phyloP scores from a whole-genome alignment of 2,888 invertebrate genomes.

The Watsonalla cultraria region DNA sequence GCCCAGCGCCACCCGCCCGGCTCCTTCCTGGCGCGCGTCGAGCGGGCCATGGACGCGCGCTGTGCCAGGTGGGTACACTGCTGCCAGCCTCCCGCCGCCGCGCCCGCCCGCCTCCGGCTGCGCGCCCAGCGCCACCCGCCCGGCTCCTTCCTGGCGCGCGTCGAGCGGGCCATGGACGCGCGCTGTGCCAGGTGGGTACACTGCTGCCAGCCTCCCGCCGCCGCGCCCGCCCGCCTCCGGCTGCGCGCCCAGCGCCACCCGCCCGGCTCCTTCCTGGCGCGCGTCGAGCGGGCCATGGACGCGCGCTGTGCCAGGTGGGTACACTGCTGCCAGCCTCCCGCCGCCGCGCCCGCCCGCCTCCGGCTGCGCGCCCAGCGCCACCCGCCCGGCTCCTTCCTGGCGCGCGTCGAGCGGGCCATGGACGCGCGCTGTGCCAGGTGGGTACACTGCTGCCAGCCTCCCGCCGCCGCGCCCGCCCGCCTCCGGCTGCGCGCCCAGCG shows the following conservation, averaged over 20 bases:
- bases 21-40: conserved; percentile 84
- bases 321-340: conserved; percentile 65
- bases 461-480: no score
- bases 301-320: conserved; percentile 89
- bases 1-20: conserved; percentile 53
- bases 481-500: conserved; percentile 66
- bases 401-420: conserved; percentile 86
- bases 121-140: conserved; percentile 81
- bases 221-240: no score
- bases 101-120: no score
- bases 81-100: conserved; percentile 53
- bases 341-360: no score
- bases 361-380: conserved; percentile 76
- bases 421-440: conserved; percentile 91
- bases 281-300: conserved; percentile 85
- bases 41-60: conserved; percentile 74
- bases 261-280: conserved; percentile 81
- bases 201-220: conserved; percentile 59
- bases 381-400: conserved; percentile 81
- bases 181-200: conserved; percentile 87
- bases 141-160: conserved; percentile 79
- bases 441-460: conserved; percentile 68
- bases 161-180: conserved; percentile 87
- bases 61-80: conserved; percentile 65
- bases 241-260: conserved; percentile 80